Evolutionary conservation across 92 coral and sea anemone genomes (phyloP).

Genomic region (Palythoa heliodiscus): DNA sequence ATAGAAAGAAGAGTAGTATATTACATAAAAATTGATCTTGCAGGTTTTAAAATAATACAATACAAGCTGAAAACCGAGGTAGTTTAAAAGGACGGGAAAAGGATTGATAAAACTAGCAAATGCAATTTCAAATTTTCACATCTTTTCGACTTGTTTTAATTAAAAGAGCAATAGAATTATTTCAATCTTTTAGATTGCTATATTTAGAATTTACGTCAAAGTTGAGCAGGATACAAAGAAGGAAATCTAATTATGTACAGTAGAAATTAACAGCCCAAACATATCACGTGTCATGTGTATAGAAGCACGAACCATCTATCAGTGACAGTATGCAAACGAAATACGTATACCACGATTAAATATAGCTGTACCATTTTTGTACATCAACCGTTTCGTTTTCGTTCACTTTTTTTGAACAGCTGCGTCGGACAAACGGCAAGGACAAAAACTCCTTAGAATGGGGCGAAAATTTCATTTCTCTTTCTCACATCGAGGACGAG

Average conservation of each 20-base stretch:
- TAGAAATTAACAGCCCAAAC: background rate
- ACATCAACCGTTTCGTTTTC: background rate
- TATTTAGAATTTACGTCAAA: conserved; percentile 19
- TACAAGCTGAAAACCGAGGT: too few species aligned
- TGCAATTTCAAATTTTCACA: too few species aligned
- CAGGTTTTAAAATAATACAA: too few species aligned
- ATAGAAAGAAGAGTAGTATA: too few species aligned
- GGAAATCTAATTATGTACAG: conserved; percentile 29
- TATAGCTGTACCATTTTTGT: background rate
- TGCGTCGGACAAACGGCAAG: conserved; percentile 3
- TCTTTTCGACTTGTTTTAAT: too few species aligned
- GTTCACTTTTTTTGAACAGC: background rate
- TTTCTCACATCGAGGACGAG: conserved; percentile 28
- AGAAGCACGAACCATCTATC: background rate
- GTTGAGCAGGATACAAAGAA: background rate
- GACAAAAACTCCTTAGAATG: background rate
- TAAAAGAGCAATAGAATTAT: too few species aligned
- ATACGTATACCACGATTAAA: background rate
- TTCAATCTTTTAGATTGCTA: background rate
- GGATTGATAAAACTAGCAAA: too few species aligned
- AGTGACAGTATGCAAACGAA: background rate
- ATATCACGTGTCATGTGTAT: conserved; percentile 9
- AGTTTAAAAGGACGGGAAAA: too few species aligned
- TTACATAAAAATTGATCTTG: too few species aligned
- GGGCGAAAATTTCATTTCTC: conserved; percentile 28